Conservation (phyloP, 1,140 invertebrate species). For the Drosophila mauritiana region DNA sequence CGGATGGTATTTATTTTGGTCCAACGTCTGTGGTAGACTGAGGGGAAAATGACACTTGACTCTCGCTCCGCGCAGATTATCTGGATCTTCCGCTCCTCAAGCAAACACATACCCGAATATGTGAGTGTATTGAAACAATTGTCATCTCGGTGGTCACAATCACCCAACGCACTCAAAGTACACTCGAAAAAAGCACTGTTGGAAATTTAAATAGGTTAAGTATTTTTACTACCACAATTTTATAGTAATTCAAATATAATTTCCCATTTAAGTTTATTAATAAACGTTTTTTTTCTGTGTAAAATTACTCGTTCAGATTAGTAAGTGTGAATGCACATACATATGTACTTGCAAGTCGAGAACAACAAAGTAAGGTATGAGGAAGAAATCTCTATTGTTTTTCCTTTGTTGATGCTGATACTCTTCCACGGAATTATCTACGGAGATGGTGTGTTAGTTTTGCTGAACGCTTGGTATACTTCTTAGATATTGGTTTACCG, state of each 20-base stretch:
- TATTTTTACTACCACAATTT: background rate
- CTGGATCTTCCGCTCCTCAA: slow-evolving; percentile 29
- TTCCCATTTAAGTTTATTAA: no score
- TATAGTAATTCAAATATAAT: no score
- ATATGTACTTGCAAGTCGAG: background rate
- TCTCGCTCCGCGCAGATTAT: slow-evolving; percentile 42
- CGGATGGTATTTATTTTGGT: slow-evolving; percentile 39
- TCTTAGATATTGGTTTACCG: background rate
- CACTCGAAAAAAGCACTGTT: background rate
- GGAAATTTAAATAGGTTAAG: no score
- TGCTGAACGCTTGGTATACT: background rate
- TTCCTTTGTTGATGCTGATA: slow-evolving; percentile 35
- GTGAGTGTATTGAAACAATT: slow-evolving; percentile 30
- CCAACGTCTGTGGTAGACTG: slow-evolving; percentile 35
- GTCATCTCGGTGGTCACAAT: slow-evolving; percentile 30
- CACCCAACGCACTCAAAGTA: slow-evolving; percentile 2
- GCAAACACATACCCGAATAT: slow-evolving; percentile 2
- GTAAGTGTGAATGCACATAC: slow-evolving; percentile 18
- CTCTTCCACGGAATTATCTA: slow-evolving; percentile 10
- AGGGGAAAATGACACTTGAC: slow-evolving; percentile 29
- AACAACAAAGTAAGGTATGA: slow-evolving; percentile 26
- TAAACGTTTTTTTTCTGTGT: background rate
- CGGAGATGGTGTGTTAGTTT: background rate
- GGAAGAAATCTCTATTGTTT: slow-evolving; percentile 31
- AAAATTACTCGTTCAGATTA: slow-evolving; percentile 12